phyloP scores from a whole-genome alignment of 2,797 vertebrate genomes.

The Bucorvus abyssinicus region DNA sequence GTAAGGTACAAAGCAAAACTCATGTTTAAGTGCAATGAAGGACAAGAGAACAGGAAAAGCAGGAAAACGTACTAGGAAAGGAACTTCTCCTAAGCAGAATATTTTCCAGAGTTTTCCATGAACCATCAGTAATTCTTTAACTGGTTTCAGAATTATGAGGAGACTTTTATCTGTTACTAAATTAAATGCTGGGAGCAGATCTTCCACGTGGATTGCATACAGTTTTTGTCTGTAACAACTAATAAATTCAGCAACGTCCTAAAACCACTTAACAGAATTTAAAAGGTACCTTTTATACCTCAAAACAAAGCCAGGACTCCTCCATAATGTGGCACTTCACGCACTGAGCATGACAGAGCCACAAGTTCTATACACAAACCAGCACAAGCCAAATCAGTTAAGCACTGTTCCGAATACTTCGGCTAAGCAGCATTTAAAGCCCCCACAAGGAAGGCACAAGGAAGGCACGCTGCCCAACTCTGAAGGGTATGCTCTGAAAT shows the following conservation, averaged over 20 bases:
- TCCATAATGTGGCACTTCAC: neutral
- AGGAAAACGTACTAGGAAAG: neutral
- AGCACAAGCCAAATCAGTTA: neutral
- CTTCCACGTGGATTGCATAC: neutral
- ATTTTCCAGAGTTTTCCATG: constrained; percentile 17
- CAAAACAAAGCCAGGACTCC: neutral
- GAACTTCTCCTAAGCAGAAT: neutral
- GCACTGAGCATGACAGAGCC: accelerated
- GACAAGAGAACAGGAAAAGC: constrained; percentile 11
- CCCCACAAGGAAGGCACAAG: neutral
- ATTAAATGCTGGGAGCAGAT: constrained; percentile 22
- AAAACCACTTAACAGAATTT: constrained; percentile 13
- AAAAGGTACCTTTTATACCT: neutral
- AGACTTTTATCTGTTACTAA: constrained; percentile 2
- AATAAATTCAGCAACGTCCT: constrained; percentile 16
- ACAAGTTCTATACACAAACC: neutral
- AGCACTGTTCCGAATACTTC: neutral
- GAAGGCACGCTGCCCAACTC: neutral
- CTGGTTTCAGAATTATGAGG: neutral
- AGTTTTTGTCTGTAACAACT: constrained; percentile 12
- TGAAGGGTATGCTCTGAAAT: neutral
- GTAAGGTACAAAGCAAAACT: neutral
- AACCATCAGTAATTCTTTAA: constrained; percentile 11
- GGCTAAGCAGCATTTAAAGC: neutral
- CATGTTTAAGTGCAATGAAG: neutral